Percentiles rank a stretch among this genome's conserved stretches.
Conservation (phyloP, 2,888 invertebrate species). For the Melanotus villosus region DNA sequence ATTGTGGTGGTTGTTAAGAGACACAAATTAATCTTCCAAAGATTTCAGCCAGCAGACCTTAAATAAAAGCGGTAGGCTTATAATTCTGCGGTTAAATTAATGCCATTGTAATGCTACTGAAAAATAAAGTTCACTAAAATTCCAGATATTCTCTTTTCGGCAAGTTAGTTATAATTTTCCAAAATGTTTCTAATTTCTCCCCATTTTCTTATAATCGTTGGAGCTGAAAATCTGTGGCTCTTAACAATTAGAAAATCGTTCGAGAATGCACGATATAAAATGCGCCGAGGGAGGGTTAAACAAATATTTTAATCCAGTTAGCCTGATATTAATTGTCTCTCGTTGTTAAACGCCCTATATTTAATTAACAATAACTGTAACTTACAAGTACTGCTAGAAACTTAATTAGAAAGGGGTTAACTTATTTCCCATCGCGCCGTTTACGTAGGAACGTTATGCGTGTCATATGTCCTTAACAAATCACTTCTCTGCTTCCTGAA, state of each 20-base stretch:
- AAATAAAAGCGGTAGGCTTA: conserved; percentile 12
- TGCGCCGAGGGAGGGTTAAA: conserved; percentile 17
- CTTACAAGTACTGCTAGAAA: conserved; percentile 49
- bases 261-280: neutral
- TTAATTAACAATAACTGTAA: conserved; percentile 57
- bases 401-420: conserved; percentile 42
- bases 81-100: conserved; percentile 21
- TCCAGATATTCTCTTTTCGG: neutral
- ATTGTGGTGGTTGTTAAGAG: conserved; percentile 43
- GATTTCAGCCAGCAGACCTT: conserved; percentile 23
- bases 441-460: conserved; percentile 38
- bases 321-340: conserved; percentile 51
- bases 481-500: conserved; percentile 26
- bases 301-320: conserved; percentile 49
- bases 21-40: conserved; percentile 48
- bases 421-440: conserved; percentile 44
- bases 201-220: neutral
- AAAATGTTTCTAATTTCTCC: too few species aligned
- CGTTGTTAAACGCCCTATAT: conserved; percentile 50
- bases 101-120: conserved; percentile 7
- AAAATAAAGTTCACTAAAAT: conserved; percentile 4
- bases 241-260: neutral
- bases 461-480: conserved; percentile 36
- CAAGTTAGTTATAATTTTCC: too few species aligned
- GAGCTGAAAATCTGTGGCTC: neutral